phyloP scores from a whole-genome alignment of 2,797 vertebrate genomes.

The Neostethus bicornis region DNA sequence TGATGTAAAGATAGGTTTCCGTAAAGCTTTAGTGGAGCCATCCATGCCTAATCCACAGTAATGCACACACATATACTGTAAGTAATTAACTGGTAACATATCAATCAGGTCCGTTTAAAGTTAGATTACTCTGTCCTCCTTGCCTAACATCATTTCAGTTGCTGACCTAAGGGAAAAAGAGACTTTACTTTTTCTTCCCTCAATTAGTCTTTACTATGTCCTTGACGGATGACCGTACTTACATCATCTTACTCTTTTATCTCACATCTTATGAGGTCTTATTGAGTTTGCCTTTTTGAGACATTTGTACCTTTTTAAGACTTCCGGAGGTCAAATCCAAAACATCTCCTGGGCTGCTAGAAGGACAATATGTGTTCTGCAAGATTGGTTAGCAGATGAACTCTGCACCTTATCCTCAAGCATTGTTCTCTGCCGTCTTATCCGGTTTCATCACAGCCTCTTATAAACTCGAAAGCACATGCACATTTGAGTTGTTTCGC shows the following conservation, averaged over 20 bases:
- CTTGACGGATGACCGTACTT: constrained; percentile 39
- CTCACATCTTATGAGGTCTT: constrained; percentile 17
- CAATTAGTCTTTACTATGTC: constrained; percentile 6
- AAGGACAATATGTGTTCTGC: constrained; percentile 27
- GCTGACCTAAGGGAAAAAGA: constrained; percentile 1
- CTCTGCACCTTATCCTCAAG: constrained; percentile 31
- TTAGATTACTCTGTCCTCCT: neutral
- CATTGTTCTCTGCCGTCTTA: constrained; percentile 30
- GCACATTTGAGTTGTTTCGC: constrained; percentile 1
- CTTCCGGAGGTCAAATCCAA: constrained; percentile 34
- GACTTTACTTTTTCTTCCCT: neutral
- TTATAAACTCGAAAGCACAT: constrained; percentile 7
- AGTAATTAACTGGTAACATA: neutral
- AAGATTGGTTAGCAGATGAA: constrained; percentile 14
- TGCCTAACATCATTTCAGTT: constrained; percentile 10
- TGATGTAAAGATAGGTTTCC: no score
- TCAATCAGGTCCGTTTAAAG: neutral
- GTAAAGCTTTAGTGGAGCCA: no score
- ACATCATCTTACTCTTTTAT: constrained; percentile 7
- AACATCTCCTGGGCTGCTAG: constrained; percentile 19
- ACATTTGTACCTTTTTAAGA: constrained; percentile 11
- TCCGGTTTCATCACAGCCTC: constrained; percentile 4
- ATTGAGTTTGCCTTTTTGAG: constrained; percentile 12
- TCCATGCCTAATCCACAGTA: no score
- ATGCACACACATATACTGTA: constrained; percentile 2